Conservation (phyloP, 1,140 invertebrate species). For the Pogonomyrmex californicus region DNA sequence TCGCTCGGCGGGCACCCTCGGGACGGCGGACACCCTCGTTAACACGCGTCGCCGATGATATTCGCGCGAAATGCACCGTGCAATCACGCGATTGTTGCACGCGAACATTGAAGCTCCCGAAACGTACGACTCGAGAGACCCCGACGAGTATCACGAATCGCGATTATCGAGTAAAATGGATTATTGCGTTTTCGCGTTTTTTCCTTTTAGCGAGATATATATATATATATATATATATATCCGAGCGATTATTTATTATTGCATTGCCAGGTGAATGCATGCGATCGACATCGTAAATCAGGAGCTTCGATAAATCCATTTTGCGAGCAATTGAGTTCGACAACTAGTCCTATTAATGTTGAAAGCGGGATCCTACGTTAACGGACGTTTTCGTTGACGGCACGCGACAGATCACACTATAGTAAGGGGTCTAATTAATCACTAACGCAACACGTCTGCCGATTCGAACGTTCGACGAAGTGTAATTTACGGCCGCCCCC, state of each 20-base stretch:
- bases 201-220: not conserved
- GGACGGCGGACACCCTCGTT: constrained; percentile 68
- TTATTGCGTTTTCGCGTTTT: constrained; percentile 22
- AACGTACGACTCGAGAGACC: constrained; percentile 44
- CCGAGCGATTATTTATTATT: constrained; percentile 15
- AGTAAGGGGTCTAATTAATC: constrained; percentile 82
- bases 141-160: constrained; percentile 21
- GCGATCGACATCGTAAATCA: constrained; percentile 25
- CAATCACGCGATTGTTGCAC: constrained; percentile 29
- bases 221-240: no score
- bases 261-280: not conserved
- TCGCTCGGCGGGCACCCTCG: constrained; percentile 75
- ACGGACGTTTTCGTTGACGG: constrained; percentile 71
- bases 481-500: constrained; percentile 34
- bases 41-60: constrained; percentile 59
- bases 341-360: constrained; percentile 50
- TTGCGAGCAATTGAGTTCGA: constrained; percentile 62
- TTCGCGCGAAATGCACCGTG: constrained; percentile 48
- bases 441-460: constrained; percentile 78
- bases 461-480: constrained; percentile 85
- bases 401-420: constrained; percentile 73
- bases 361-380: constrained; percentile 51
- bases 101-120: constrained; percentile 46
- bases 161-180: not conserved
- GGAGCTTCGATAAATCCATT: constrained; percentile 49